A percentile compares a stretch with the other conserved stretches of the same genome.
phyloP scores from a whole-genome alignment of 1,140 invertebrate genomes.

The Bilobella aurantiaca region DNA sequence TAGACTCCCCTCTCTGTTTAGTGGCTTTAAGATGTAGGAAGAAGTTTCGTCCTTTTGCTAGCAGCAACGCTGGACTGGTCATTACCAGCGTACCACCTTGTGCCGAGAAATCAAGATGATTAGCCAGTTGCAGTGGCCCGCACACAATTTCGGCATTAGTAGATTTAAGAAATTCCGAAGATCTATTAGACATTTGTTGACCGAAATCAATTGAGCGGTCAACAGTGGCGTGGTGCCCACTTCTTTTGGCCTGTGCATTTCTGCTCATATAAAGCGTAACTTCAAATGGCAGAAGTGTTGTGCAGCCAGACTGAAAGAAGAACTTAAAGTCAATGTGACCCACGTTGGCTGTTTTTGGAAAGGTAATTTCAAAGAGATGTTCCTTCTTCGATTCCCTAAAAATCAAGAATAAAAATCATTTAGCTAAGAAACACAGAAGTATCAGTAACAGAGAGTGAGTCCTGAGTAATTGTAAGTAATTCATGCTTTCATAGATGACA shows the following conservation, averaged over 20 bases:
- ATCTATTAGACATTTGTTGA: constrained; percentile 19
- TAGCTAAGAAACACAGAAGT: constrained; percentile 11
- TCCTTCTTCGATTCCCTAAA: constrained; percentile 52
- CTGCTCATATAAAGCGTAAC: constrained; percentile 52
- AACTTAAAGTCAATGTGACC: constrained; percentile 82
- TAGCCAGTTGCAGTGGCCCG: constrained; percentile 68
- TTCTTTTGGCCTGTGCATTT: constrained; percentile 11
- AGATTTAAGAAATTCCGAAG: constrained; percentile 64
- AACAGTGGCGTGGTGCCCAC: constrained; percentile 7
- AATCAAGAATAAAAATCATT: constrained; percentile 14
- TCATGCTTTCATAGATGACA: constrained; percentile 31
- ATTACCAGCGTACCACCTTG: constrained; percentile 70
- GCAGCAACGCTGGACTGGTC: constrained; percentile 72
- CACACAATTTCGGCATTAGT: constrained; percentile 82
- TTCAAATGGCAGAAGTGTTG: constrained; percentile 52
- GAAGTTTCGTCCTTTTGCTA: constrained; percentile 64
- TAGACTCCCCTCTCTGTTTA: no score
- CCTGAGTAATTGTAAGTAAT: no score
- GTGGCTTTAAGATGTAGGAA: constrained; percentile 75
- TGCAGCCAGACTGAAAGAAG: constrained; percentile 61
- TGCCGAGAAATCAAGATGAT: constrained; percentile 71
- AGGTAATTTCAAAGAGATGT: constrained; percentile 75
- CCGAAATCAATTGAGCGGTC: constrained; percentile 17
- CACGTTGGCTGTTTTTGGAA: constrained; percentile 58
- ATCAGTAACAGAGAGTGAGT: no score